Evolutionary conservation across 2,113 vertebrate genomes (phyloP).

Genomic region (Condylura cristata): DNA sequence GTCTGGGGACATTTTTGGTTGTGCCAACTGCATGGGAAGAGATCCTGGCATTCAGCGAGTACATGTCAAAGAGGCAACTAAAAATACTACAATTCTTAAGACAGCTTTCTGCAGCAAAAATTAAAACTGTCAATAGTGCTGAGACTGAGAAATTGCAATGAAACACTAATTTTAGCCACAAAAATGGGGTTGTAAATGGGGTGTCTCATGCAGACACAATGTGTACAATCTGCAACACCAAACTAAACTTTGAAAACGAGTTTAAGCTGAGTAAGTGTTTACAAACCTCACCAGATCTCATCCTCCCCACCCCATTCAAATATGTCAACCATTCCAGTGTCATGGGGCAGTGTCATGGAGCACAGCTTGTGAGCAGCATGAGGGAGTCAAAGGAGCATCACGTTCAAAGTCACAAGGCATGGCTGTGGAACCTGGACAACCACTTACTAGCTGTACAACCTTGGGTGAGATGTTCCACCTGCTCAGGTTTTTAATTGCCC

Average conservation of each 20-base stretch:
- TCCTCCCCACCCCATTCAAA: too few species aligned
- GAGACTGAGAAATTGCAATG: not conserved
- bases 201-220: not conserved
- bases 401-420: not conserved
- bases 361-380: not conserved
- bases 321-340: not conserved
- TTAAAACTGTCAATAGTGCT: not conserved
- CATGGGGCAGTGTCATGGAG: not conserved
- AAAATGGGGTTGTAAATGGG: not conserved
- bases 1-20: constrained; percentile 3
- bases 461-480: not conserved
- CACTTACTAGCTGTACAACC: not conserved
- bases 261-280: not conserved
- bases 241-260: not conserved
- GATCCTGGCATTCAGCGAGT: not conserved
- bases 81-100: not conserved
- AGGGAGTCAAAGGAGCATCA: not conserved
- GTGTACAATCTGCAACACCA: not conserved
- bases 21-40: not conserved
- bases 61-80: not conserved
- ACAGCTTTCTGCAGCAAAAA: not conserved
- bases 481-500: not conserved
- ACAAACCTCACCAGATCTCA: not conserved
- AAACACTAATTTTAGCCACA: not conserved
- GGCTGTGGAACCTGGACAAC: not conserved